Evolutionary conservation across 2,797 vertebrate species (phyloP).

Genomic region (Tauraco hartlaubi): DNA sequence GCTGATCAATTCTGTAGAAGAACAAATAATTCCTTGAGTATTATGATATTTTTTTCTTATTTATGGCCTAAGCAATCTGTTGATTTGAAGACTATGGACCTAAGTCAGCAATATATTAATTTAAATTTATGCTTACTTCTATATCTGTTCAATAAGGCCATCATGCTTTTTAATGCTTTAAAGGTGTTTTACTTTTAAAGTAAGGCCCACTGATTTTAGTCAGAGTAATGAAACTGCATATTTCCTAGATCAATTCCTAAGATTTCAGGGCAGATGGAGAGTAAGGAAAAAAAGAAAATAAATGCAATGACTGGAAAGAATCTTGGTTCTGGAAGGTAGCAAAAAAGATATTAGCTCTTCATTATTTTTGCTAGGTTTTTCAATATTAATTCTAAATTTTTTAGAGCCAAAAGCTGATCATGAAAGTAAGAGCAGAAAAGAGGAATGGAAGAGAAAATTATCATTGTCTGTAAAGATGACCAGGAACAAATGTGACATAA

Average conservation of each 20-base stretch:
- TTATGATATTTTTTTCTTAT: background rate
- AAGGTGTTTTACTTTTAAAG: background rate
- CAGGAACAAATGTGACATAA: background rate
- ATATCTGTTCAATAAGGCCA: background rate
- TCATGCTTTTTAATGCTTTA: background rate
- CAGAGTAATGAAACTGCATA: background rate
- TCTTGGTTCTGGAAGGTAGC: background rate
- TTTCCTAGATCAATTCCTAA: background rate
- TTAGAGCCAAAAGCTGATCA: background rate
- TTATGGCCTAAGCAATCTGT: background rate
- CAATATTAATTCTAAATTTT: background rate
- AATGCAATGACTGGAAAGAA: background rate
- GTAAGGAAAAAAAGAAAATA: background rate
- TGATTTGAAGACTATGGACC: background rate
- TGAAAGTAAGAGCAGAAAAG: background rate
- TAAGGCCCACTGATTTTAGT: background rate
- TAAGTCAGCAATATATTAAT: background rate
- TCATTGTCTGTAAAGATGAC: background rate
- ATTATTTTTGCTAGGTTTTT: background rate
- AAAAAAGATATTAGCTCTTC: background rate
- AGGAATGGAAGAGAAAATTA: background rate
- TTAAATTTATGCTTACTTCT: background rate
- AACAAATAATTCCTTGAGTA: background rate
- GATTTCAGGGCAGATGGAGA: background rate
- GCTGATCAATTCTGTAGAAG: background rate